Conservation (phyloP, 2,888 invertebrate genomes). For the Tinea trinotella region DNA sequence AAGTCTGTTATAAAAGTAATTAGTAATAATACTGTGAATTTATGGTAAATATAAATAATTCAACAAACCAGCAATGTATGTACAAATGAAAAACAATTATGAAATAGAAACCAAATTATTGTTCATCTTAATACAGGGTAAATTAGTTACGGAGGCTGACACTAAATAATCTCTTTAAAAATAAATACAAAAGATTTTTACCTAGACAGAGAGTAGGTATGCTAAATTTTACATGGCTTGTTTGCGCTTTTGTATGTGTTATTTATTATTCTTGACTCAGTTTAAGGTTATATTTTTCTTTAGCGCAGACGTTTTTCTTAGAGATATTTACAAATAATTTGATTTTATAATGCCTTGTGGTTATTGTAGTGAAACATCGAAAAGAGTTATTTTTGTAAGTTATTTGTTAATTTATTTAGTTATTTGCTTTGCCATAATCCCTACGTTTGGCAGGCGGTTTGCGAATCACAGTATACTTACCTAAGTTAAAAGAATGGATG, state of each 20-base stretch:
- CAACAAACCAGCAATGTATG: not conserved
- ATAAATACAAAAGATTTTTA: constrained; percentile 11
- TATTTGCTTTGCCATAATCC: no score
- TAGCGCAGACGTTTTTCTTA: not conserved
- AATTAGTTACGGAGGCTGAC: constrained; percentile 1
- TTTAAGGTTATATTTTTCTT: not conserved
- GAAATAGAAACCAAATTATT: not conserved
- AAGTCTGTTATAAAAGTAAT: no score
- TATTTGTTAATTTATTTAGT: no score
- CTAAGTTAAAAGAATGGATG: no score
- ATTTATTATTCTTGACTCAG: no score
- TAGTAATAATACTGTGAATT: no score
- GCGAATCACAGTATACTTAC: no score
- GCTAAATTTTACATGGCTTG: not conserved
- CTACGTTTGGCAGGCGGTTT: no score
- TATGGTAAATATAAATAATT: no score
- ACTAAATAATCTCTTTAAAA: not conserved
- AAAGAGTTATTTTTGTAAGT: constrained; percentile 50
- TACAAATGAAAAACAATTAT: not conserved
- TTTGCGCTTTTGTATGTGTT: not conserved
- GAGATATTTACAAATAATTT: not conserved
- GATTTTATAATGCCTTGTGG: constrained; percentile 53
- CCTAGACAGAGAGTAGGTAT: no score
- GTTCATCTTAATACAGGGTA: not conserved
- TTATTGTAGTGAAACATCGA: constrained; percentile 52